Conservation (phyloP, 2,797 vertebrate species). For the Vespertilio murinus region DNA sequence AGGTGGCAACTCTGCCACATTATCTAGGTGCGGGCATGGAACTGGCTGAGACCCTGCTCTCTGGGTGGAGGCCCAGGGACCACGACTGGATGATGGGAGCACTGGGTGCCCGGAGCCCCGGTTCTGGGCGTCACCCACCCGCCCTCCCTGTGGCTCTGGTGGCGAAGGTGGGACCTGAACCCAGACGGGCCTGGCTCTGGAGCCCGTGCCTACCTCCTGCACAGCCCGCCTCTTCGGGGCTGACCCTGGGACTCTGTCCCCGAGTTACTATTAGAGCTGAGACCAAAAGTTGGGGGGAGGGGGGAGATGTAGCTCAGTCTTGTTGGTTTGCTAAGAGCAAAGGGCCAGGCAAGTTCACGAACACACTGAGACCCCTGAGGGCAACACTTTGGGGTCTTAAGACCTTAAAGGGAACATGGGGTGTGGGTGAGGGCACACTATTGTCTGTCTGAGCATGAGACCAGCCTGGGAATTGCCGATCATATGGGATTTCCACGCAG, state of each 20-base stretch:
- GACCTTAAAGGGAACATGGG: not conserved
- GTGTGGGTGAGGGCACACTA: no score
- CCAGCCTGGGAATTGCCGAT: no score
- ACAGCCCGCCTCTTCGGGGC: rapidly evolving
- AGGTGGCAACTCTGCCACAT: not conserved
- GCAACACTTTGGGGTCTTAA: not conserved
- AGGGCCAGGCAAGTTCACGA: not conserved
- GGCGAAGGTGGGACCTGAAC: not conserved
- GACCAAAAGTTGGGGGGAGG: not conserved
- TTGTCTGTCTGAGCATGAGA: no score
- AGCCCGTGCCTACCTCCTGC: rapidly evolving
- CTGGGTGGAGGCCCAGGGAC: not conserved
- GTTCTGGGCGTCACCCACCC: no score
- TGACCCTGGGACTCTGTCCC: no score
- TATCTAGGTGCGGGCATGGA: not conserved
- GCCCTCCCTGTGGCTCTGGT: no score
- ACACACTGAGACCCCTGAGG: not conserved
- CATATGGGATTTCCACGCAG: no score
- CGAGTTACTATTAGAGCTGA: not conserved
- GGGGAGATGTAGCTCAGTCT: not conserved
- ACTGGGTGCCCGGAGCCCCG: not conserved
- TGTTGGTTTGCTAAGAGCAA: not conserved
- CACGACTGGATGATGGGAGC: not conserved
- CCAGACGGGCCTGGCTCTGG: not conserved
- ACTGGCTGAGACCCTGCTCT: not conserved